A percentile compares a stretch with the other conserved stretches of the same genome.
phyloP scores from a whole-genome alignment of 2,113 vertebrate species.

The Tychaedon coryphoeus region DNA sequence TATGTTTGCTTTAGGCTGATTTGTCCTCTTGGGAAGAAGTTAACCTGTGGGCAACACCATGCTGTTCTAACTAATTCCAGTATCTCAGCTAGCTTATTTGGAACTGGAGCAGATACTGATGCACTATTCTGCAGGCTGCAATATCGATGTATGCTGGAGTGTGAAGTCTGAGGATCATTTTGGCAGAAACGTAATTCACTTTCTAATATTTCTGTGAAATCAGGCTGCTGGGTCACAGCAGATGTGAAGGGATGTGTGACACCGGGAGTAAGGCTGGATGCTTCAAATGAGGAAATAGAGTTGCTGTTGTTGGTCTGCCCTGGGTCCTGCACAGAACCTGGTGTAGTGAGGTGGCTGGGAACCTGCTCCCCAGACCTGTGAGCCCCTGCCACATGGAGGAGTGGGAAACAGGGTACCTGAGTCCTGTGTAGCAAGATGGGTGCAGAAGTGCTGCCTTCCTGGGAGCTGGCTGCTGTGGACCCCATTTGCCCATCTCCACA shows the following conservation, averaged over 20 bases:
- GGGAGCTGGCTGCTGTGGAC: neutral
- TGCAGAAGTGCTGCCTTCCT: neutral
- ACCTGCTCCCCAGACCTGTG: neutral
- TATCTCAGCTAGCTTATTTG: neutral
- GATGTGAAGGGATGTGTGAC: neutral
- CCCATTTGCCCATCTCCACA: neutral
- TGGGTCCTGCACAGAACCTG: neutral
- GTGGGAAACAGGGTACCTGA: neutral
- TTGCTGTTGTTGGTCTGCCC: neutral
- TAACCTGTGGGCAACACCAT: neutral
- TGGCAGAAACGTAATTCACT: neutral
- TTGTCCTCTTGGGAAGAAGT: neutral
- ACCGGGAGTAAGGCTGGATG: neutral
- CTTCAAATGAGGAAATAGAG: neutral
- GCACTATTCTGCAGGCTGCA: neutral
- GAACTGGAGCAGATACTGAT: neutral
- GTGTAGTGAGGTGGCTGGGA: neutral
- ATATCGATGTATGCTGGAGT: neutral
- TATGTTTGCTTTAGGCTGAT: slow-evolving; percentile 21
- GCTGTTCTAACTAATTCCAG: neutral
- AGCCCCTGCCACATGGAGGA: neutral
- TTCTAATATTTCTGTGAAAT: neutral
- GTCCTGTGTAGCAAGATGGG: neutral
- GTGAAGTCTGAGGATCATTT: neutral
- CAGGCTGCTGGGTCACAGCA: neutral